These are phyloP conservation scores for Drosophila barbarae DNA, from an alignment of 2,888 invertebrate genomes.

Conservation along the genomic window DNA sequence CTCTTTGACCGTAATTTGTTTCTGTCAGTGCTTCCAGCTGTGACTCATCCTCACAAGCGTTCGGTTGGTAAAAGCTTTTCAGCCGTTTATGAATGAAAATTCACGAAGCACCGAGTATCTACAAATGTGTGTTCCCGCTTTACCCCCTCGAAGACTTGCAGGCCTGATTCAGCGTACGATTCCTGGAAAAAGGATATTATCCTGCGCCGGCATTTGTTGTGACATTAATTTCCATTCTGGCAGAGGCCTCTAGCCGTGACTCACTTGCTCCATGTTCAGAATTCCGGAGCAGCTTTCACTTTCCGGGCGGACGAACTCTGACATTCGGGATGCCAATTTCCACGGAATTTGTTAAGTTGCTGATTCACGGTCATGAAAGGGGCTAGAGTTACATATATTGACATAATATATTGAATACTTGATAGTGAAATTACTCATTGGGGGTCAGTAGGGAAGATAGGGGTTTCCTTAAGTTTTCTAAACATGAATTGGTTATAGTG, in stretches of 20 bases:
- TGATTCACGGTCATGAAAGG: constrained; percentile 46
- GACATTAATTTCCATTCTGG: constrained; percentile 44
- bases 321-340: constrained; percentile 58
- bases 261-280: constrained; percentile 46
- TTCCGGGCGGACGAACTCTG: constrained; percentile 52
- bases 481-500: neutral
- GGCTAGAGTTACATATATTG: neutral
- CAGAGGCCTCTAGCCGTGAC: constrained; percentile 51
- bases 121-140: constrained; percentile 4
- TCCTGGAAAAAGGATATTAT: constrained; percentile 75
- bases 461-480: neutral
- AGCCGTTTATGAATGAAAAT: constrained; percentile 74
- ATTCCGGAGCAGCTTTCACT: constrained; percentile 53
- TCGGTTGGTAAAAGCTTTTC: constrained; percentile 55
- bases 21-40: constrained; percentile 45
- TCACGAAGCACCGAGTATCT: constrained; percentile 8
- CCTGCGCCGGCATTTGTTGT: constrained; percentile 70
- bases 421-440: constrained; percentile 7
- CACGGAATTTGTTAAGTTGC: constrained; percentile 43
- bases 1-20: constrained; percentile 13
- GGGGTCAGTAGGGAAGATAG: neutral
- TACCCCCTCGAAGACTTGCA: neutral
- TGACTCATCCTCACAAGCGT: constrained; percentile 21
- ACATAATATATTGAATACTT: constrained; percentile 4
- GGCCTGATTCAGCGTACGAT: constrained; percentile 67